Base-by-base conservation (phyloP, 2,888 invertebrate species). In the Clistopyga incitator region DNA sequence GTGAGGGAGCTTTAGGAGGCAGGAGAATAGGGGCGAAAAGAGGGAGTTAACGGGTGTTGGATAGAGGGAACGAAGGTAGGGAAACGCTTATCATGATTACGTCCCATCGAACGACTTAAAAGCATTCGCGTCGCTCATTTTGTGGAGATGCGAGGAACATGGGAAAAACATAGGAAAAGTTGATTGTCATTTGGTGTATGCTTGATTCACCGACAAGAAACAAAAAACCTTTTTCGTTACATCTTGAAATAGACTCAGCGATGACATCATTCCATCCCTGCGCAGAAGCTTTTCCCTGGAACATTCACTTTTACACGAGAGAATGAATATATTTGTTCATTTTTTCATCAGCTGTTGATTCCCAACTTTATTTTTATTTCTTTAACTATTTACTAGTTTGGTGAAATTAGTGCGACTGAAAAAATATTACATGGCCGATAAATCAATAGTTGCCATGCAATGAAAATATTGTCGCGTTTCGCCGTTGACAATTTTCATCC, bases 11-110 rank as follows among this genome's bases (percentile, higher is more conserved):
- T 84, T 70, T 56, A 82, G 76, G 81, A 75, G 77, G 68, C 68
- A 61, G 77, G 45, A 79, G 71, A 78, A 52, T 74, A 59, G 72
- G 50, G 77, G 38, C 20, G 13, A 56, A 71, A 61, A 68, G 70
- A 77, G 84, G 85, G 74, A 84, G 85, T 87, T 84, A 83, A 82
- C 67, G 84, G 81, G 65, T 50, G 50, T 83, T 78, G 23, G 50
- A 54, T 47, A 52, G 78, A 47, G 71, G 52, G 67, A 78, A 67
- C 45, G 59, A 18, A 68, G 59, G 50, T 74, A 83, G 56, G 76
- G 59, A 77, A 84, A 52, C 77, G 86, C 86, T 86, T 86, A 86
- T 85, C 84, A 81, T 74, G 86, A 86, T 86, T 86, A 86, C 84
- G 76, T 38, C 56, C 78, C 61, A 81, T 81, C 72, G 67, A 54